These are phyloP conservation scores for Ametastegia equiseti DNA, from an alignment of 2,888 invertebrate genomes.

Conservation along the genomic window DNA sequence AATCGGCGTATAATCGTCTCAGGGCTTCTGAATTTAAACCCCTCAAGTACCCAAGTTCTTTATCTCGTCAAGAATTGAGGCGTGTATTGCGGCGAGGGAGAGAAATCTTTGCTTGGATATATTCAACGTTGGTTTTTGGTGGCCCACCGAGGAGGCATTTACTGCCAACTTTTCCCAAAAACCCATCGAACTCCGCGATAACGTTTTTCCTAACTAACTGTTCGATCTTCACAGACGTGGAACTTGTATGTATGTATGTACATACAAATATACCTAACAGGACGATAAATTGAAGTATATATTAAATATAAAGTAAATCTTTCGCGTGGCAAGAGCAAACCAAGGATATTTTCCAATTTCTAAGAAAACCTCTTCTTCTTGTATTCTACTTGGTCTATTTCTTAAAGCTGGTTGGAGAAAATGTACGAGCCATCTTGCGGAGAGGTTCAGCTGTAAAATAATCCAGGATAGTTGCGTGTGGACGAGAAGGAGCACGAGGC, in stretches of 20 bases:
- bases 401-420: background rate
- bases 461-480: slow-evolving; percentile 57
- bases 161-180: background rate
- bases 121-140: slow-evolving; percentile 17
- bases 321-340: background rate
- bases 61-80: slow-evolving; percentile 41
- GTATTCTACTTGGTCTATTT: background rate
- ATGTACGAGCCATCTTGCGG: slow-evolving; percentile 6
- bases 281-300: background rate
- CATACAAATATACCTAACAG: too few species aligned
- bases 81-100: background rate
- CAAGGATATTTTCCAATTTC: background rate
- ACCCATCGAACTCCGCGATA: slow-evolving; percentile 24
- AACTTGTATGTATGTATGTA: too few species aligned
- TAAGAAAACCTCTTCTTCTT: background rate
- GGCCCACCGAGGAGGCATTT: background rate
- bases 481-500: background rate
- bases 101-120: background rate
- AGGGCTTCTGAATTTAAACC: slow-evolving; percentile 20
- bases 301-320: background rate
- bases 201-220: background rate
- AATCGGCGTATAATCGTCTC: slow-evolving; percentile 45
- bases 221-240: background rate
- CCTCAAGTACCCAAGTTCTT: slow-evolving; percentile 38
- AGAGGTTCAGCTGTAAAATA: slow-evolving; percentile 57